These are phyloP conservation scores for Sebastes jordani DNA, from an alignment of 2,797 vertebrate genomes.

Conservation along the genomic window DNA sequence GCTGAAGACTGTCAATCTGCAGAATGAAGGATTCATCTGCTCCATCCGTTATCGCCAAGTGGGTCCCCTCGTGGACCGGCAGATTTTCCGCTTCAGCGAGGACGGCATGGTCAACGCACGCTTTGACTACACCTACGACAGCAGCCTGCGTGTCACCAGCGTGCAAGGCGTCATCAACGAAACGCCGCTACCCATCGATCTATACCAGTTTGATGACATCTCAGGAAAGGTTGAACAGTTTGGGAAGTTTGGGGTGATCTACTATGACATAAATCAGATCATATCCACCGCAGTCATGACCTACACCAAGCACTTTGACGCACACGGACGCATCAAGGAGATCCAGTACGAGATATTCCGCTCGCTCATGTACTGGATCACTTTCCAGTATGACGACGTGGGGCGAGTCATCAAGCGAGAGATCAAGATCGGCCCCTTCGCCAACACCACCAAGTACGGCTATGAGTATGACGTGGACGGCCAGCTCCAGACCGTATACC, in stretches of 20 bases:
- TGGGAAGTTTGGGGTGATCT: constrained; percentile 98
- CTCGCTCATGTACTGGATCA: constrained; percentile 98
- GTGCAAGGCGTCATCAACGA: constrained; percentile 99
- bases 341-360: constrained; percentile 99
- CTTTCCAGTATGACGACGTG: constrained; percentile 96
- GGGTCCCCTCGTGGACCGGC: constrained; percentile 94
- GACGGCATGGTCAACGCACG: constrained; percentile 98
- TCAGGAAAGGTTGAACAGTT: constrained; percentile 98
- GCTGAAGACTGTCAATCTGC: constrained; percentile 97
- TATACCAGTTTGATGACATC: constrained; percentile 99
- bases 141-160: constrained; percentile 95
- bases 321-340: constrained; percentile 95
- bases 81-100: constrained; percentile 98
- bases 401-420: constrained; percentile 95
- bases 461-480: constrained; percentile 98
- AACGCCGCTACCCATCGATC: constrained; percentile 95
- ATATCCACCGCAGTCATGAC: constrained; percentile 99
- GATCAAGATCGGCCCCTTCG: constrained; percentile 97
- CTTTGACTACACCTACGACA: constrained; percentile 99
- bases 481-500: constrained; percentile 94
- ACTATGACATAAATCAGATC: constrained; percentile 99
- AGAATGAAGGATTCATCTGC: constrained; percentile 98
- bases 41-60: constrained; percentile 97
- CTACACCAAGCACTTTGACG: constrained; percentile 98
- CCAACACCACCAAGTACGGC: constrained; percentile 96